Evolutionary conservation across 2,113 vertebrate genomes (phyloP).

Genomic region (Ailuropoda melanoleuca): DNA sequence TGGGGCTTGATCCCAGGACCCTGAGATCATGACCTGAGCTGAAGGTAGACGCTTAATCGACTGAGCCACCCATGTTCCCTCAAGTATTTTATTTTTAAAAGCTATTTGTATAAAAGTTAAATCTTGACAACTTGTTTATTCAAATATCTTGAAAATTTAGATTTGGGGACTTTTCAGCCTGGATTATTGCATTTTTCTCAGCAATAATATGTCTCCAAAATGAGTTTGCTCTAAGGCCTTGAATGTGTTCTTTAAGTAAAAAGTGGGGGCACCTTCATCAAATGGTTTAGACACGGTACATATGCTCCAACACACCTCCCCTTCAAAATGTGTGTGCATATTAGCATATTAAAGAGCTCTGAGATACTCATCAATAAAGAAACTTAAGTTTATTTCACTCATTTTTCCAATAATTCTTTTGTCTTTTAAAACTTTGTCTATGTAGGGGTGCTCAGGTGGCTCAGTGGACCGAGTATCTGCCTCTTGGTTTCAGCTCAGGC

Average conservation of each 20-base stretch:
- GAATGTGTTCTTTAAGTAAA: background rate
- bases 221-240: background rate
- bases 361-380: background rate
- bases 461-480: background rate
- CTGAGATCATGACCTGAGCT: background rate
- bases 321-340: background rate
- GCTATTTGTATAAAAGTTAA: background rate
- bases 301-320: background rate
- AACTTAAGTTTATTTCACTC: background rate
- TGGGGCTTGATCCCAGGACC: background rate
- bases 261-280: background rate
- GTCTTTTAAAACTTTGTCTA: background rate
- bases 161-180: background rate
- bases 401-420: background rate
- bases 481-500: background rate
- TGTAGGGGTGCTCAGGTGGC: background rate
- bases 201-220: background rate
- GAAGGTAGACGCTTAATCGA: background rate
- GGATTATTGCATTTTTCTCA: background rate
- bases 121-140: background rate
- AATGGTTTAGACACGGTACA: background rate
- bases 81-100: background rate
- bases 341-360: background rate
- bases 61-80: background rate
- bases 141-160: background rate